Base-by-base conservation (phyloP, 2,113 vertebrate genomes). In the Apus apus region DNA sequence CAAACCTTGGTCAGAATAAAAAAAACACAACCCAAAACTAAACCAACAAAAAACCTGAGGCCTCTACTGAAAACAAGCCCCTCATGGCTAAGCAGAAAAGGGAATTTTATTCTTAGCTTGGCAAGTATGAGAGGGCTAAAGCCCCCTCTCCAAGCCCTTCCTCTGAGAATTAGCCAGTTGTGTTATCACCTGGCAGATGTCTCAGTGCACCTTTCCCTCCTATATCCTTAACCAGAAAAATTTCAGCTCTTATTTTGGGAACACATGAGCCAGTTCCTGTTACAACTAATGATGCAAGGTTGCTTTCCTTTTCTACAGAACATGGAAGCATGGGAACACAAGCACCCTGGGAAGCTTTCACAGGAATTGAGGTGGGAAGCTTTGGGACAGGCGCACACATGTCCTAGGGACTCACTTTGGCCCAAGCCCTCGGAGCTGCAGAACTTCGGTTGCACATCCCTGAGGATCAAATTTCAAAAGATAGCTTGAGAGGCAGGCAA, bases 391-490 rank as follows among this genome's bases (percentile, higher is more conserved):
- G 54, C 25, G 25, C 34, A 66, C 45, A 53, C 75, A 72, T 4
- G 15, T 62, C 81, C 89, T 38, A 46, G 22, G 68, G 79, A 88
- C 25, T 78, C 1, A 5, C 7, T 79, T 61, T 3, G 4, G 58
- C 62, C 51, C 6, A 0, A 57, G 43, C 50, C 36, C 40, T 8
- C 22, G 15, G 25, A 72, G 54, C 25, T 4, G 2, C 57, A 54
- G 9, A 50, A 10, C 25, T 56, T 84, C 27, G 7, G 36, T 2
- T 17, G 30, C 38, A 16, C 46, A 13, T 27, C 1, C 0, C 45
- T 3, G 7, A 67, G 43, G 27, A 70, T n/a, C 36, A 13, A 15
- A 84, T 57, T 87, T 72, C 50, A 36, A 57, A 68, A 61, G 82
- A 19, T 5, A 4, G 15, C 36, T 36, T 3, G 5, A 60, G 54